Evolutionary conservation across 2,888 invertebrate genomes (phyloP), one percentile per base, ranked within the genome.

Genomic region (Stramonita haemastoma): DNA sequence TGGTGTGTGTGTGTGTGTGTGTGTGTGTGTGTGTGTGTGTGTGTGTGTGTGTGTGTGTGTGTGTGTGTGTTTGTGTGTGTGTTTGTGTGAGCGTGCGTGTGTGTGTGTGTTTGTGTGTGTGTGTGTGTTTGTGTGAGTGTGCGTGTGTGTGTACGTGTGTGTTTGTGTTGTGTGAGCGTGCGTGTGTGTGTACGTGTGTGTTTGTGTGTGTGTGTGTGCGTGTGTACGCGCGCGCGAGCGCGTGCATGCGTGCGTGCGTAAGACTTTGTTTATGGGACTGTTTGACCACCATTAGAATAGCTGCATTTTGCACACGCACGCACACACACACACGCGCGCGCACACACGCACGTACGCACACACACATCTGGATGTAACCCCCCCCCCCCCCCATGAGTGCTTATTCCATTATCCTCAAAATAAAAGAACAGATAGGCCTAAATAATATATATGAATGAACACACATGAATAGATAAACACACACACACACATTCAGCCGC

Each of bases 31-130:
- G 70, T 11, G 70, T 70, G 70, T 70, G 22, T 81, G 81, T 81
- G 81, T 81, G 83, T 83, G 83, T 83, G 83, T 83, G 83, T 83
- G 83, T 83, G 32, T 34, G 34, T 83, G 34, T 34, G 83, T 83
- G 83, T 26, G 34, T 83, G 22, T 22, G 83, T 83, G 83, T 32
- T 19, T n/a, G 81, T 81, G 81, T 32, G 81, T 81, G 81, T 32
- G 36, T 70, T 13, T 26, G 70, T 70, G 70, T 26, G 70, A 17
- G 70, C 22, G 70, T 70, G 70, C 22, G 22, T 70, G 70, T 70
- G 11, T 70, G 17, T 70, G 17, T 70, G 26, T 70, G 70, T 22
- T 5, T 70, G 70, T 70, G 22, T 70, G 26, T 70, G 70, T 70
- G 70, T 32, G 81, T 81, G 81, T 81, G 32, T 81, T 5, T 36